Evolutionary conservation across 2,797 vertebrate genomes (phyloP), one percentile per base, ranked within the genome.

Genomic region (Apodemus agrarius): DNA sequence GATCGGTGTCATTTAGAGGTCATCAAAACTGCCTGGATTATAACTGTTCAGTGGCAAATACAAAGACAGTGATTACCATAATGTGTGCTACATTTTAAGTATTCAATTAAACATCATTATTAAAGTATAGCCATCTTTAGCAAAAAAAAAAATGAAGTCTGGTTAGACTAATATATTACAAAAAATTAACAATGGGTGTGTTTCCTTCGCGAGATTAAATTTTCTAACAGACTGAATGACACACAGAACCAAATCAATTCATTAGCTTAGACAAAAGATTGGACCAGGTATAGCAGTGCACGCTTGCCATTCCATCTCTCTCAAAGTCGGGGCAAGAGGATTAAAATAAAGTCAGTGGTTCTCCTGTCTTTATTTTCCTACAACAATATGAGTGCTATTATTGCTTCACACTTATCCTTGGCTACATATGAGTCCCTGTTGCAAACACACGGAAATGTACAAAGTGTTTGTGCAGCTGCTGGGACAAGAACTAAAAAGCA

Each of bases 221-320:
- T 82, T 95, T 95, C 78, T 92, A 79, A 86, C 21, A 6, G 19
- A 90, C 40, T 52, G 34, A 96, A 89, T 8, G 93, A 87, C 34
- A 43, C 34, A 74, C 16, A 54, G 74, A 78, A 65, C 76, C 22
- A 88, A 93, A 95, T 22, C 72, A 16, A 69, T 19, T 85, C 63
- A 49, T 49, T 49, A 49, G 72, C 43, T 84, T 2, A 90, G 26
- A 65, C 43, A 92, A 43, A 22, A 24, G n/a, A 74, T 40, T 37
- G 57, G 54, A 9, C 14, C 22, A 12, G n/a, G n/a, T 40, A 5
- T 31, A 34, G 5, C 26, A 37, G 34, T 26, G 22, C 7, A 72
- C 16, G 26, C 13, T 24, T 57, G 34, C 12, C 31, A 86, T n/a
- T 34, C 17, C 16, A 57, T 52, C 31, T n/a, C 46, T 69, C 7